A percentile compares a stretch with the other conserved stretches of the same genome.
Conservation (phyloP, 2,888 invertebrate genomes). For the Polyommatus iphigenia region DNA sequence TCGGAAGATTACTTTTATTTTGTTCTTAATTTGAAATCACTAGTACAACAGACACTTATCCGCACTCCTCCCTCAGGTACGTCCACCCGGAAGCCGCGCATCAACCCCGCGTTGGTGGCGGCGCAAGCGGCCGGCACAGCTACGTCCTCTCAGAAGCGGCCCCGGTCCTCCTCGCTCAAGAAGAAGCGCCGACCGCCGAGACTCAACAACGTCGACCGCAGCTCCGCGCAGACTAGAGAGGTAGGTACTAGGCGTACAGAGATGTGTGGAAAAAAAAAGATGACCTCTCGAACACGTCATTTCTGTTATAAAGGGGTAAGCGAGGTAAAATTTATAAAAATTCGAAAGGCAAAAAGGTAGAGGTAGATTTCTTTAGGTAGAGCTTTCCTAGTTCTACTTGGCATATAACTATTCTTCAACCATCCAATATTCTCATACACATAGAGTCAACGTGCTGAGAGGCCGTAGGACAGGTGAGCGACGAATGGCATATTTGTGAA, state of each 20-base stretch:
- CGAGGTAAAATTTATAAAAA: no score
- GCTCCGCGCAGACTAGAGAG: constrained; percentile 95
- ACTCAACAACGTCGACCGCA: constrained; percentile 95
- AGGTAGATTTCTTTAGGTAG: no score
- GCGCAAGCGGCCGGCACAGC: constrained; percentile 91
- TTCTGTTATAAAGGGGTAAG: no score
- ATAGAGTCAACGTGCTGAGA: constrained; percentile 5
- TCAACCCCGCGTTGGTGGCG: constrained; percentile 97
- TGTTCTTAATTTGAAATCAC: not conserved
- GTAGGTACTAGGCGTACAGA: constrained; percentile 63
- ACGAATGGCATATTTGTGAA: constrained; percentile 1
- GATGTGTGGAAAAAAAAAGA: no score
- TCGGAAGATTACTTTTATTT: not conserved
- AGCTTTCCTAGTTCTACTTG: no score
- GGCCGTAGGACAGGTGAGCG: constrained; percentile 9
- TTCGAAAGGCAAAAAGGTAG: no score
- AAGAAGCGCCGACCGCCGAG: constrained; percentile 87
- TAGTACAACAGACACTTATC: not conserved
- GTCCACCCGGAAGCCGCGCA: constrained; percentile 94
- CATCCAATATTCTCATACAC: not conserved
- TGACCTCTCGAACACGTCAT: no score
- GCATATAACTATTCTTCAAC: not conserved
- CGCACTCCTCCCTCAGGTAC: constrained; percentile 81
- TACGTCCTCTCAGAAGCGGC: constrained; percentile 70
- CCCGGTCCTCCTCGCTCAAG: constrained; percentile 79